Evolutionary conservation across 2,888 invertebrate species (phyloP).

Genomic region (Tachina lurida): DNA sequence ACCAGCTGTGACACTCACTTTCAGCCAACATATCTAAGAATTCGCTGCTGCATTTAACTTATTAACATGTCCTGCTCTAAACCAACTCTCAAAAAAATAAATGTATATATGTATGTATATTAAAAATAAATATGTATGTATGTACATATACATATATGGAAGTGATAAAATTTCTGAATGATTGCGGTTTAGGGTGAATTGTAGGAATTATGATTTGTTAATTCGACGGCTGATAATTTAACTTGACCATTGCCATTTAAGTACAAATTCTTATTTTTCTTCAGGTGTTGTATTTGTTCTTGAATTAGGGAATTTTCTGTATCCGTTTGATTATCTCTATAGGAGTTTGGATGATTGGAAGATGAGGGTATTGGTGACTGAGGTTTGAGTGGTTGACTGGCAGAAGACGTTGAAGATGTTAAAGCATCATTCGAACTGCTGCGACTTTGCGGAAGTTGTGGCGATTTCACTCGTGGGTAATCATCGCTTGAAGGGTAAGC

Average conservation of each 20-base stretch:
- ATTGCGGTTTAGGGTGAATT: constrained; percentile 32
- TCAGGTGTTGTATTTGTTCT: constrained; percentile 76
- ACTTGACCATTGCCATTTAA: constrained; percentile 75
- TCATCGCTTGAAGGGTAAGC: constrained; percentile 77
- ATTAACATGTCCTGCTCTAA: neutral
- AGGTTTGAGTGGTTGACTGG: constrained; percentile 72
- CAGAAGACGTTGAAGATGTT: constrained; percentile 73
- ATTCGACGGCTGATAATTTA: constrained; percentile 73
- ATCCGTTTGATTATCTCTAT: constrained; percentile 46
- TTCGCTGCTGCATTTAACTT: too few species aligned
- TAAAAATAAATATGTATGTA: too few species aligned
- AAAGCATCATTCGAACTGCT: constrained; percentile 74
- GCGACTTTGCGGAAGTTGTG: constrained; percentile 71
- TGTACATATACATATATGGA: too few species aligned
- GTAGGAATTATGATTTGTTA: constrained; percentile 70
- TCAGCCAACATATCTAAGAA: too few species aligned
- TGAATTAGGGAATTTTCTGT: constrained; percentile 76
- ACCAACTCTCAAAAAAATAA: constrained; percentile 36
- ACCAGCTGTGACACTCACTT: too few species aligned
- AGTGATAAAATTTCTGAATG: constrained; percentile 28
- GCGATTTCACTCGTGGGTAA: constrained; percentile 73
- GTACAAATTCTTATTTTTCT: constrained; percentile 74
- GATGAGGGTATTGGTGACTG: constrained; percentile 59
- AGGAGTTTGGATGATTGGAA: constrained; percentile 18
- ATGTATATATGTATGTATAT: neutral